Conservation (phyloP, 2,888 invertebrate genomes). For the Sceliomorpha sp. region DNA sequence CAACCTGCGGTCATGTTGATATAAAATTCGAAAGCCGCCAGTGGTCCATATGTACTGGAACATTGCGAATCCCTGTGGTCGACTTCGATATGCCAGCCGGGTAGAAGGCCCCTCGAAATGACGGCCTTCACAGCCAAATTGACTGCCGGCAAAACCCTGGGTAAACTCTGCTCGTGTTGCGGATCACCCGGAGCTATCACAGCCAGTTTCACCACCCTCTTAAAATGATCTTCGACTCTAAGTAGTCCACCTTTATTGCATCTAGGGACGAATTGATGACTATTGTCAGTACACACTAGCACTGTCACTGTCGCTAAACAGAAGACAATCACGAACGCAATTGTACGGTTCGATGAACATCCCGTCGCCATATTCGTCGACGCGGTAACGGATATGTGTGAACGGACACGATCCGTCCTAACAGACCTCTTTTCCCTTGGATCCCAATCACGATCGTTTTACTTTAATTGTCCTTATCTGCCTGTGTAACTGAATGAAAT, state of each 20-base stretch:
- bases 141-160: slow-evolving; percentile 86
- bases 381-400: too few species aligned
- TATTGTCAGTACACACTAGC: slow-evolving; percentile 20
- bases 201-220: slow-evolving; percentile 83
- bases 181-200: slow-evolving; percentile 85
- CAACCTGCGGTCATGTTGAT: slow-evolving; percentile 85
- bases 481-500: too few species aligned
- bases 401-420: too few species aligned
- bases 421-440: too few species aligned
- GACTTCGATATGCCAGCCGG: slow-evolving; percentile 86
- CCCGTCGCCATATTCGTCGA: too few species aligned
- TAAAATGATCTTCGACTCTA: slow-evolving; percentile 12
- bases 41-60: slow-evolving; percentile 88
- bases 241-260: too few species aligned
- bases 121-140: slow-evolving; percentile 86
- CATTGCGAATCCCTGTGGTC: slow-evolving; percentile 88
- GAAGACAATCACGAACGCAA: too few species aligned
- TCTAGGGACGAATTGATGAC: slow-evolving; percentile 4
- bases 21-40: slow-evolving; percentile 90
- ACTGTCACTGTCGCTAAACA: slow-evolving; percentile 18
- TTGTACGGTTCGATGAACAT: too few species aligned
- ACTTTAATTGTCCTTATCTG: too few species aligned
- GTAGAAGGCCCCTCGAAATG: slow-evolving; percentile 83
- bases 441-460: too few species aligned
- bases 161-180: slow-evolving; percentile 84